phyloP scores from a whole-genome alignment of 2,113 vertebrate species.

The Hemicordylus capensis region DNA sequence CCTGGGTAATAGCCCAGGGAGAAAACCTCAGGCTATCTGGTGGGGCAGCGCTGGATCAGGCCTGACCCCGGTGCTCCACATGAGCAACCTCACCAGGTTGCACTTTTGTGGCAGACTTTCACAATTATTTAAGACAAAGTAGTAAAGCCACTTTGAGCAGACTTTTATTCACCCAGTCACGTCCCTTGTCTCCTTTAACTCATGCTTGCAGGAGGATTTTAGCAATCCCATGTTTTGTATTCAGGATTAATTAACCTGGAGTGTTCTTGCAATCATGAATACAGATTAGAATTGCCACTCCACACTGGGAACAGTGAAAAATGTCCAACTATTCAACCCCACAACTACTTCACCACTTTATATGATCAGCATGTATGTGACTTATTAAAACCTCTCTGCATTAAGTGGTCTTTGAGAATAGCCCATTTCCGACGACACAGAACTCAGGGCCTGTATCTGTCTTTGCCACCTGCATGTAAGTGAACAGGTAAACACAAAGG shows the following conservation, averaged over 20 bases:
- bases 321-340: neutral
- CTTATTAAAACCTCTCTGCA: neutral
- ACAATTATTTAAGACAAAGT: neutral
- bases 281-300: conserved; percentile 4
- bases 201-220: neutral
- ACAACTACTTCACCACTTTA: neutral
- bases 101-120: neutral
- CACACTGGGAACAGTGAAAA: neutral
- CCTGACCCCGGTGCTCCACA: too few species aligned
- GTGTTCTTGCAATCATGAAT: neutral
- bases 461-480: neutral
- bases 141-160: neutral
- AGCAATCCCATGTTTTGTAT: neutral
- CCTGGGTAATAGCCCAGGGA: too few species aligned
- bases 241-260: conserved; percentile 8
- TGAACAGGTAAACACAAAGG: neutral
- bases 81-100: too few species aligned
- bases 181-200: neutral
- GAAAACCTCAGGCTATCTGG: too few species aligned
- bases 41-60: too few species aligned
- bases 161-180: neutral
- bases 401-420: neutral
- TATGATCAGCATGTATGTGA: conserved; percentile 6
- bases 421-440: neutral
- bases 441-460: neutral